Base-by-base conservation (phyloP, 2,888 invertebrate genomes). In the Neuroscelio doddi region DNA sequence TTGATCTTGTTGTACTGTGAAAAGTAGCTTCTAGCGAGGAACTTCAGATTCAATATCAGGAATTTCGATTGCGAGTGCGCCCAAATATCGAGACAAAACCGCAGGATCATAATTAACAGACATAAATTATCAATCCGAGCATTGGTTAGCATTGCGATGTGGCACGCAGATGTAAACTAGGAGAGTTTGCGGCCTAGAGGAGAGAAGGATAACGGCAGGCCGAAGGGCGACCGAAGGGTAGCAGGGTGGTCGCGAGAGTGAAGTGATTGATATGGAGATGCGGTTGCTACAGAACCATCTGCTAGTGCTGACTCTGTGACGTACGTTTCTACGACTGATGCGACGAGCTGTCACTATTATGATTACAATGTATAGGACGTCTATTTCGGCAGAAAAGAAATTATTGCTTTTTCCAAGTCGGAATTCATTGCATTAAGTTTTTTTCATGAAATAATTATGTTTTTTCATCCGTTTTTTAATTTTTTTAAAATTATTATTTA, bases 241-340 rank as follows among this genome's bases (percentile, higher is more conserved):
- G 65, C 64, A 68, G 74, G 73, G 75, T 74, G 74, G 72, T 75
- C 77, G 77, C 71, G 75, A 58, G 71, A 70, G 75, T 74, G 63
- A 78, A 79, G 81, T 83, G 83, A 83, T 83, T 83, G 83, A 83
- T 83, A 83, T 83, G 83, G 82, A 83, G 82, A 80, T 78, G 79
- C 76, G 80, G 78, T 81, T 75, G 75, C 74, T 78, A 77, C 75
- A 72, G 78, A 71, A 73, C 78, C 79, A 78, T 80, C 81, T 76
- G 77, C 68, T 77, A 80, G 75, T 82, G 83, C 83, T 83, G 82
- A 83, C 81, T 82, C 80, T 69, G 81, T 83, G 81, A 82, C 82
- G 80, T 79, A 75, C 80, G 81, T 80, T 79, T 77, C 77, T 76
- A 71, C 75, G 76, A 77, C 73, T 75, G 72, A 70, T 74, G 76